Evolutionary conservation across 2,888 invertebrate species (phyloP).

Genomic region (Lithophane leautieri): DNA sequence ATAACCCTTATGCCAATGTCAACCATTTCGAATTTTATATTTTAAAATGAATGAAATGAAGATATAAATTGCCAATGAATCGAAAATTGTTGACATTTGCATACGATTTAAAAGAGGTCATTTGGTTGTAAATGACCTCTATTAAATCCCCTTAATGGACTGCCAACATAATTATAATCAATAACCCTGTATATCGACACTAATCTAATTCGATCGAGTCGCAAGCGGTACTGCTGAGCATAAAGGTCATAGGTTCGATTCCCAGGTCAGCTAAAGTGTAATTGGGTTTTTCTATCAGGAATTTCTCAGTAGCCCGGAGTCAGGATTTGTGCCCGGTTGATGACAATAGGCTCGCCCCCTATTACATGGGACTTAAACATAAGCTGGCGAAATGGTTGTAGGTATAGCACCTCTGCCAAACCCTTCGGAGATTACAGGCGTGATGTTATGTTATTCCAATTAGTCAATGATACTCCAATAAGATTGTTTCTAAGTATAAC

Average conservation of each 20-base stretch:
- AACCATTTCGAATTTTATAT: too few relatives aligned
- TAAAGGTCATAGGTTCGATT: neutral
- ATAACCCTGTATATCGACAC: neutral
- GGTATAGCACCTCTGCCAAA: too few relatives aligned
- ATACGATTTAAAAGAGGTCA: too few relatives aligned
- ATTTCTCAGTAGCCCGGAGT: neutral
- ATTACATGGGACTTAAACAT: neutral
- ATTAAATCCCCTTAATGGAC: too few relatives aligned
- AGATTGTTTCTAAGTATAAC: neutral
- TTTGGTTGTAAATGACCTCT: too few relatives aligned
- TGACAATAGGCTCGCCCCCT: neutral
- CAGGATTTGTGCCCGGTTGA: neutral
- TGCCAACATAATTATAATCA: too few relatives aligned
- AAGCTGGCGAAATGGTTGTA: neutral
- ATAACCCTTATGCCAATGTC: too few relatives aligned
- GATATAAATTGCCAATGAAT: too few relatives aligned
- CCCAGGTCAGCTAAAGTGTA: neutral
- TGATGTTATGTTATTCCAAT: neutral
- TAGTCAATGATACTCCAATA: neutral
- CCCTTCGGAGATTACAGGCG: neutral
- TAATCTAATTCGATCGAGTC: neutral
- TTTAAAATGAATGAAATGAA: too few relatives aligned
- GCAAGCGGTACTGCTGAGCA: neutral
- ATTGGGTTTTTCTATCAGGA: neutral
- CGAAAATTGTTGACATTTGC: too few relatives aligned